Conservation (phyloP, 2,113 vertebrate species). For the Vidua macroura region DNA sequence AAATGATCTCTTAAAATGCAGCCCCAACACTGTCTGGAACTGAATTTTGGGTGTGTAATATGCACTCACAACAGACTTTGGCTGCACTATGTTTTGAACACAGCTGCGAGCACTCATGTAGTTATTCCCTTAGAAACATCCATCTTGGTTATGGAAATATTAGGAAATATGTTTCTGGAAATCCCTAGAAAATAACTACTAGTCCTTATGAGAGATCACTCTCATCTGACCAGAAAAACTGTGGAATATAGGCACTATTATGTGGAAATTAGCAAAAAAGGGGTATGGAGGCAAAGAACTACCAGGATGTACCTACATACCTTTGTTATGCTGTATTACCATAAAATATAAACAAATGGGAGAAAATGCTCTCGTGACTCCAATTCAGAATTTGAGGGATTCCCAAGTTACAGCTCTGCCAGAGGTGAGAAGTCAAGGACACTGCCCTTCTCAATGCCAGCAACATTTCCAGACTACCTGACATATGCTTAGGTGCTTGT, state of each 20-base stretch:
- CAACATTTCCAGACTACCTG: not conserved
- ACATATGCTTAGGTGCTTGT: not conserved
- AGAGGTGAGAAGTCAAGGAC: not conserved
- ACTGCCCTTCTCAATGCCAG: not conserved
- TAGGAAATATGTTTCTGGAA: not conserved
- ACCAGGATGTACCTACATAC: not conserved
- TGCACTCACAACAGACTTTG: not conserved
- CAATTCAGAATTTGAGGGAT: not conserved
- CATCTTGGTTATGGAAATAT: not conserved
- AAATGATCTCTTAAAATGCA: not conserved
- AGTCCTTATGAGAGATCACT: not conserved
- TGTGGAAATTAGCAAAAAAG: not conserved
- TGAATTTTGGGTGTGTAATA: slow-evolving; percentile 11
- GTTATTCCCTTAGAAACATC: not conserved
- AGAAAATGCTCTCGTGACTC: not conserved
- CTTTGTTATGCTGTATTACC: not conserved
- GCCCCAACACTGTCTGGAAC: not conserved
- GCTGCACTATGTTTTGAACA: not conserved
- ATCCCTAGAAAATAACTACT: not conserved
- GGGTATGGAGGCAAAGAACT: not conserved
- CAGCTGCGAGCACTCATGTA: not conserved
- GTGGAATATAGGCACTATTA: not conserved
- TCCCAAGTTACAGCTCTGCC: not conserved
- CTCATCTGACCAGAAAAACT: not conserved
- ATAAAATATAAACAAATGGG: not conserved